Evolutionary conservation across 1,140 invertebrate species (phyloP).

Genomic region (Asobara japonica): DNA sequence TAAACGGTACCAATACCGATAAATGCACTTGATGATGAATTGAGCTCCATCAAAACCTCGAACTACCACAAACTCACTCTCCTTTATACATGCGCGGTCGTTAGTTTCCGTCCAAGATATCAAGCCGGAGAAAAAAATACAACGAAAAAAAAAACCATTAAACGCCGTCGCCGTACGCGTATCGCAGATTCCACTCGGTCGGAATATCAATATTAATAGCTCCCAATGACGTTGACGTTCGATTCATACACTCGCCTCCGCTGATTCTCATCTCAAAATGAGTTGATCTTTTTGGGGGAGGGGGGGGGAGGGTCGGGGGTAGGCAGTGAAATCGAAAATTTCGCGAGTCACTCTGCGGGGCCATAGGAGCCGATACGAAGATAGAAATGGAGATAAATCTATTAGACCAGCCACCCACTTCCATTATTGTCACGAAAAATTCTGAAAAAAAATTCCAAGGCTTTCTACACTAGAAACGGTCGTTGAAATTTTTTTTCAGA

Average conservation of each 20-base stretch:
- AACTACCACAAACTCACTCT: not conserved
- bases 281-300: not conserved
- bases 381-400: not conserved
- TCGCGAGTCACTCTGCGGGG: not conserved
- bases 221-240: not conserved
- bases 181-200: not conserved
- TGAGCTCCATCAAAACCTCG: not conserved
- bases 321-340: not conserved
- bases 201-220: constrained; percentile 14
- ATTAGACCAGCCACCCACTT: no score
- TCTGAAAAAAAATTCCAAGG: not conserved
- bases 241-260: not conserved
- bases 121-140: not conserved
- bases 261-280: not conserved
- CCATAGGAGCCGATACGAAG: not conserved
- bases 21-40: not conserved
- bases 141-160: not conserved
- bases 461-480: no score
- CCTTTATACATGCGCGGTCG: not conserved
- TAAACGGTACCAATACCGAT: not conserved
- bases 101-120: not conserved
- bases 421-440: no score
- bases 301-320: no score
- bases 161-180: not conserved
- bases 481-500: no score